These are phyloP conservation scores for Oreohelix idahoensis DNA, from an alignment of 1,140 invertebrate genomes.

Conservation along the genomic window DNA sequence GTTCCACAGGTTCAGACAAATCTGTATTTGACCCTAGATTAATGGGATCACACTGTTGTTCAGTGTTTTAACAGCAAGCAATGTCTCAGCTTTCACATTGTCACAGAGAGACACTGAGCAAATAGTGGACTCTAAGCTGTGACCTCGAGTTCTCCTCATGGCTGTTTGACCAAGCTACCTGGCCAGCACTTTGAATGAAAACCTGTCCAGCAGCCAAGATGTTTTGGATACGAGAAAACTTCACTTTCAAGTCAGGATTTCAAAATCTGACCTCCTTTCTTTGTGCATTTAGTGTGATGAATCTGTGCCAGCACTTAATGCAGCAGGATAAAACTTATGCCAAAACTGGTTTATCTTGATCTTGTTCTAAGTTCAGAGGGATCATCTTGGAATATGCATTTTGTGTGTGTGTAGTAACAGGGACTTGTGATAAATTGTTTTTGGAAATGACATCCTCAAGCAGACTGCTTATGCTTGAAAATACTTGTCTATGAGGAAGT, in stretches of 20 bases:
- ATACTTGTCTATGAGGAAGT: no score
- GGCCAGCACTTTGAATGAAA: not conserved
- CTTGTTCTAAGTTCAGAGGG: no score
- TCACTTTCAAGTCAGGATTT: not conserved
- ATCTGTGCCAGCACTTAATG: no score
- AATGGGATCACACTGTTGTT: not conserved
- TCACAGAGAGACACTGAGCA: not conserved
- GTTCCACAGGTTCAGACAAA: not conserved
- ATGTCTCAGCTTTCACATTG: not conserved
- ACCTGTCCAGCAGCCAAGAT: slow-evolving; percentile 24
- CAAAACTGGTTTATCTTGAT: no score
- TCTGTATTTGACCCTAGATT: not conserved
- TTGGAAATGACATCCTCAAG: no score
- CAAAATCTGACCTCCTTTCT: not conserved
- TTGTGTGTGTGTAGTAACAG: no score
- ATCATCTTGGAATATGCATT: no score
- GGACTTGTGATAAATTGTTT: no score
- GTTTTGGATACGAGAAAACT: not conserved
- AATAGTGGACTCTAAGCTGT: not conserved
- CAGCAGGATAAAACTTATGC: no score
- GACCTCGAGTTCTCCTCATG: not conserved
- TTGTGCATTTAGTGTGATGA: no score
- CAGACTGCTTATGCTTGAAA: no score
- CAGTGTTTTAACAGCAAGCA: not conserved
- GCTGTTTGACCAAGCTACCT: not conserved